These are phyloP conservation scores for Phenacoccus solenopsis DNA, from an alignment of 1,140 invertebrate species.

Conservation along the genomic window DNA sequence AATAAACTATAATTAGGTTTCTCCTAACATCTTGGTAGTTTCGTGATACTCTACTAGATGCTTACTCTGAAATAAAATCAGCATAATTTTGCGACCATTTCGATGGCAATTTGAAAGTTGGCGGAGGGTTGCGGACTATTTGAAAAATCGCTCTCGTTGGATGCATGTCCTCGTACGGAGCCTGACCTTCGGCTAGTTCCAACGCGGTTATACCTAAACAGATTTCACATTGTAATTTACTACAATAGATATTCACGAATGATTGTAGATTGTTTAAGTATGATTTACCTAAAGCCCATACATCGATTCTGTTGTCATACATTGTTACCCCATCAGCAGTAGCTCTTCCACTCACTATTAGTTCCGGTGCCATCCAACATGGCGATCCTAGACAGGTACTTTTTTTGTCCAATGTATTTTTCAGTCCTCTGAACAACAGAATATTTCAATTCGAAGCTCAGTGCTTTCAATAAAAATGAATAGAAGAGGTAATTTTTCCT, in stretches of 20 bases:
- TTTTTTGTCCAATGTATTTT: conserved; percentile 51
- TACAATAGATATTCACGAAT: neutral
- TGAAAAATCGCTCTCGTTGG: conserved; percentile 75
- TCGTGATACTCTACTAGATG: too few species aligned
- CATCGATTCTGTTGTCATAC: conserved; percentile 64
- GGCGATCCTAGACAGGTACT: conserved; percentile 70
- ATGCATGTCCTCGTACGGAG: conserved; percentile 73
- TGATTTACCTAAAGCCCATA: conserved; percentile 74
- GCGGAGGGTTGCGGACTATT: conserved; percentile 76
- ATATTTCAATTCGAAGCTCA: neutral
- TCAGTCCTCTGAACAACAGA: conserved; percentile 48
- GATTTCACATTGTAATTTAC: neutral
- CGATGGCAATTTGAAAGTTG: conserved; percentile 51
- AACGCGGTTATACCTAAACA: conserved; percentile 63
- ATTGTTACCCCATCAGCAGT: conserved; percentile 36
- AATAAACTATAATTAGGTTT: conserved; percentile 28
- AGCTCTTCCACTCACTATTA: conserved; percentile 42
- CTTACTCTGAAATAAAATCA: conserved; percentile 71
- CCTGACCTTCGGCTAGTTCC: conserved; percentile 75
- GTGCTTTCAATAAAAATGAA: neutral
- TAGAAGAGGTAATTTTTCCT: conserved; percentile 25
- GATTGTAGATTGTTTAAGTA: neutral
- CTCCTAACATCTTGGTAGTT: too few species aligned
- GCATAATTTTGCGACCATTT: conserved; percentile 68
- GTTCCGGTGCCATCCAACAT: conserved; percentile 85